Conservation (phyloP, 1,140 invertebrate genomes). For the Ostrea denselamellosa region DNA sequence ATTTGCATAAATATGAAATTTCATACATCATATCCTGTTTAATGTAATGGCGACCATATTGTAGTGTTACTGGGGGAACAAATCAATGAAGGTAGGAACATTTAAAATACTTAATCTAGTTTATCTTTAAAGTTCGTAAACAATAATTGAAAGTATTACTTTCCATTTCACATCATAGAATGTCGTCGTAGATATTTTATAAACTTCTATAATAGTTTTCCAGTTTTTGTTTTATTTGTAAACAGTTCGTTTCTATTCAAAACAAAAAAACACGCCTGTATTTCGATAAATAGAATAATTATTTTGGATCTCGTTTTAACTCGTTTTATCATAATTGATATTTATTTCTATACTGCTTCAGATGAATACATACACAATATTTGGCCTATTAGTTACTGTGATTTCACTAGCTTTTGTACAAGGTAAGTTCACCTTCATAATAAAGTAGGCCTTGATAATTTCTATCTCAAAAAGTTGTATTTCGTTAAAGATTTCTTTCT, state of each 20-base stretch:
- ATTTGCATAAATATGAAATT: slow-evolving; percentile 37
- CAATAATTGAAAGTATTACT: no score
- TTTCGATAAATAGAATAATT: not conserved
- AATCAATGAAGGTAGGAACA: not conserved
- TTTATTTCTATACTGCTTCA: not conserved
- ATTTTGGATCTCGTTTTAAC: not conserved
- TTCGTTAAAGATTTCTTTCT: not conserved
- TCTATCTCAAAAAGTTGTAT: not conserved
- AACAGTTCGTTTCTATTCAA: not conserved
- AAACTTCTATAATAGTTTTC: no score
- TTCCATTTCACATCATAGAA: no score
- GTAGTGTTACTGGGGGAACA: not conserved
- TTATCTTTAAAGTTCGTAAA: no score
- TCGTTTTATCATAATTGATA: not conserved
- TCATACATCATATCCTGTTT: slow-evolving; percentile 20
- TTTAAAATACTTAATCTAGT: not conserved
- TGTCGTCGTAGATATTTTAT: no score
- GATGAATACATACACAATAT: not conserved
- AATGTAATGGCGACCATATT: slow-evolving; percentile 22
- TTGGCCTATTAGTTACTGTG: not conserved
- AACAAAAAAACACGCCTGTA: not conserved
- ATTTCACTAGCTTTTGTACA: slow-evolving; percentile 18
- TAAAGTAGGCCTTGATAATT: not conserved
- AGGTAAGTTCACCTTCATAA: not conserved
- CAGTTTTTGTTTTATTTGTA: not conserved